Conservation (phyloP, 2,888 invertebrate species). For the Hydrotaea cyrtoneurina region DNA sequence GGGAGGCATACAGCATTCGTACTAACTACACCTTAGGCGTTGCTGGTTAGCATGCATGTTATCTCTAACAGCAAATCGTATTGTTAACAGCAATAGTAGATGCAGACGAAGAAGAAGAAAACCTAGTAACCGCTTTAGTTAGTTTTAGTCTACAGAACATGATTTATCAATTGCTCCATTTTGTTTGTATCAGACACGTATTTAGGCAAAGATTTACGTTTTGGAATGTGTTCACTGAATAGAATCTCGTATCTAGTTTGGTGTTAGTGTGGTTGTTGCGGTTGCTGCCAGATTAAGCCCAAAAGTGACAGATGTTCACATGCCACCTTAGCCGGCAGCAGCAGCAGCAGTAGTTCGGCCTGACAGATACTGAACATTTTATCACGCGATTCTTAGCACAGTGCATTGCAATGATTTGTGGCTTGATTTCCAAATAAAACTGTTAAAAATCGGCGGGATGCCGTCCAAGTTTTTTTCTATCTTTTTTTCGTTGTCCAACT, state of each 20-base stretch:
- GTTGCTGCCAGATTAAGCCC: not conserved
- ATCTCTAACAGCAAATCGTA: conserved; percentile 22
- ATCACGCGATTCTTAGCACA: conserved; percentile 46
- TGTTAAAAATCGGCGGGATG: conserved; percentile 35
- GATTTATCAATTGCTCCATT: conserved; percentile 43
- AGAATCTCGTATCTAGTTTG: not conserved
- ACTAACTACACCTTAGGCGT: conserved; percentile 39
- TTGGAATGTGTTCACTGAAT: not conserved
- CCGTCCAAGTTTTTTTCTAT: not conserved
- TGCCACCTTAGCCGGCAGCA: not conserved
- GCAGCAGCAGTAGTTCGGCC: not conserved
- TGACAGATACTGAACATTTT: conserved; percentile 17
- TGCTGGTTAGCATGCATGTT: conserved; percentile 37
- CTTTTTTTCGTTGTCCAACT: not conserved
- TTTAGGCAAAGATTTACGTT: not conserved
- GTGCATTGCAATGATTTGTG: conserved; percentile 25
- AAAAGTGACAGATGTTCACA: conserved; percentile 51
- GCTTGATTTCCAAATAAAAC: conserved; percentile 6
- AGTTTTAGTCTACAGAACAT: not conserved
- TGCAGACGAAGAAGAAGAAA: not conserved
- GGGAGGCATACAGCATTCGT: not conserved
- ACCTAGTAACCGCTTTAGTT: not conserved
- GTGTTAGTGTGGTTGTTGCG: conserved; percentile 25
- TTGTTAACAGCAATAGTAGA: not conserved
- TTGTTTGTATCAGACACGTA: conserved; percentile 32